These are phyloP conservation scores for Drosophila lini DNA, from an alignment of 1,140 invertebrate genomes.

Conservation along the genomic window DNA sequence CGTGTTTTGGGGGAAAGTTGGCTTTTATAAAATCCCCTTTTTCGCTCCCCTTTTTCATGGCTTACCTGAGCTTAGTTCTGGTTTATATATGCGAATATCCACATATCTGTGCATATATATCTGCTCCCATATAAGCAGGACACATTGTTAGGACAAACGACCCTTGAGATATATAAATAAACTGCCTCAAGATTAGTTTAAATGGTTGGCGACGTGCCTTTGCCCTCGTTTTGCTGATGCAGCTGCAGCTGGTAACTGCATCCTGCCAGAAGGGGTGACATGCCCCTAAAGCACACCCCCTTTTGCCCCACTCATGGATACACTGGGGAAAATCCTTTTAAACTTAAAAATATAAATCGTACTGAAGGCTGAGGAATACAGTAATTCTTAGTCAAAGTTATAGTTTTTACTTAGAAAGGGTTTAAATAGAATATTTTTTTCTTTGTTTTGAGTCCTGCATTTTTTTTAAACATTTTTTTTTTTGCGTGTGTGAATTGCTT, in stretches of 20 bases:
- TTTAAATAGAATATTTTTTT: no score
- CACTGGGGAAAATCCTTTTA: constrained; percentile 3
- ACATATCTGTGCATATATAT: constrained; percentile 12
- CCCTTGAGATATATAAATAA: constrained; percentile 74
- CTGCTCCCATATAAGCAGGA: constrained; percentile 40
- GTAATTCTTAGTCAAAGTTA: no score
- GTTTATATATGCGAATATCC: constrained; percentile 16
- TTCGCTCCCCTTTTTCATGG: constrained; percentile 30
- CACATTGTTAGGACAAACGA: constrained; percentile 66
- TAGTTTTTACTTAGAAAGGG: no score
- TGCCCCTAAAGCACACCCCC: constrained; percentile 4
- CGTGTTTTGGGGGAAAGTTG: constrained; percentile 6
- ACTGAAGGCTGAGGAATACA: no score
- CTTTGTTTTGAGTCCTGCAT: no score
- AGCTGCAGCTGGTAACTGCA: constrained; percentile 52
- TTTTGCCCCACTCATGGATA: background rate
- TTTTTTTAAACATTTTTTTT: no score
- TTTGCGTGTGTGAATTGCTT: constrained; percentile 5
- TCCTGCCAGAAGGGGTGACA: constrained; percentile 32
- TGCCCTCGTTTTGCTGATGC: constrained; percentile 58
- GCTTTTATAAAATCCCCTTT: constrained; percentile 2
- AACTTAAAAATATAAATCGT: no score
- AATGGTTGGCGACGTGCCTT: constrained; percentile 70
- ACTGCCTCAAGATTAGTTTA: constrained; percentile 73
- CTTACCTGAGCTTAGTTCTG: constrained; percentile 27